Evolutionary conservation across 2,888 invertebrate species (phyloP).

Genomic region (Cephus spinipes): DNA sequence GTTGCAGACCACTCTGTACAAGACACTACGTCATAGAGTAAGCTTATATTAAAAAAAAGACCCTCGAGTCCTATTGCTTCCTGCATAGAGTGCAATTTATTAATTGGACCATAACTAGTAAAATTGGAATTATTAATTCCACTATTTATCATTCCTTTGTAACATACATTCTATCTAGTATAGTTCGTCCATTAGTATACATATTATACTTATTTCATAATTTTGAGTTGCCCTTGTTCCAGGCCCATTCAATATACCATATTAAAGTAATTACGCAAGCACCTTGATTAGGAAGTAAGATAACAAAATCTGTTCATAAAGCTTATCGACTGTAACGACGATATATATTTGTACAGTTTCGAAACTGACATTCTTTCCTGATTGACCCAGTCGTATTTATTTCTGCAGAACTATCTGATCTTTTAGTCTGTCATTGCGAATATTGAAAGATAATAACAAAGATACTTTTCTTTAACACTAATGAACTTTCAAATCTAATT

Average conservation of each 20-base stretch:
- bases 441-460: not conserved
- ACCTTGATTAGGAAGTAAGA: not conserved
- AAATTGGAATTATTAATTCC: not conserved
- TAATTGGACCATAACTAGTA: not conserved
- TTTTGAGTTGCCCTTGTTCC: not conserved
- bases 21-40: not conserved
- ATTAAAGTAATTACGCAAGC: not conserved
- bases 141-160: not conserved
- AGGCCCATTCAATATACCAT: not conserved
- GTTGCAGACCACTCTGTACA: not conserved
- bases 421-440: not conserved
- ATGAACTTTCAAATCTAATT: not conserved
- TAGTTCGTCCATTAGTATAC: not conserved
- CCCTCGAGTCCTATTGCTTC: not conserved
- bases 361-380: not conserved
- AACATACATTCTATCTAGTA: not conserved
- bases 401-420: not conserved
- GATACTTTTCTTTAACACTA: not conserved
- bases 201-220: not conserved
- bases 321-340: not conserved
- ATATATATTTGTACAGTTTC: not conserved
- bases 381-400: not conserved
- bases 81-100: not conserved
- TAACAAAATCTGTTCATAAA: not conserved
- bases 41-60: not conserved